Conservation (phyloP, 2,113 vertebrate species). For the Stigmatopora argus region DNA sequence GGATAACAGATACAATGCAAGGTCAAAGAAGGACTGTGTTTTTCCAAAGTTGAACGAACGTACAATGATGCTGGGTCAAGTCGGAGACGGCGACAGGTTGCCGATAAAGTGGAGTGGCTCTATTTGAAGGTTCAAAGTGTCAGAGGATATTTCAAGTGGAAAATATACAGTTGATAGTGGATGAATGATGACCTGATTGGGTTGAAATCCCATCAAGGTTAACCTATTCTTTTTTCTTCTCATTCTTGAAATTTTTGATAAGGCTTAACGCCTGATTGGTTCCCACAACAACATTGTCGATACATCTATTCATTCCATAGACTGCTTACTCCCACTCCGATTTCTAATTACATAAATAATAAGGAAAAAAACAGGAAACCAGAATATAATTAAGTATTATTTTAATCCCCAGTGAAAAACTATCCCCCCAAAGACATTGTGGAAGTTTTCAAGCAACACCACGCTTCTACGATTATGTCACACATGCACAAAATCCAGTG, state of each 20-base stretch:
- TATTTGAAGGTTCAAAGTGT: conserved; percentile 53
- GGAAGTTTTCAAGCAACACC: background rate
- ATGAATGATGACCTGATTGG: conserved; percentile 36
- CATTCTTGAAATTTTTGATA: background rate
- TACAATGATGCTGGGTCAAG: conserved; percentile 5
- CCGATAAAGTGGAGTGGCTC: conserved; percentile 58
- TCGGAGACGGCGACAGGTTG: conserved; percentile 50
- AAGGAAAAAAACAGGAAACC: background rate
- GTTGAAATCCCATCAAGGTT: conserved; percentile 11
- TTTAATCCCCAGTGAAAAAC: background rate
- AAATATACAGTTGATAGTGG: conserved; percentile 37
- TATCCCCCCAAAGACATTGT: background rate
- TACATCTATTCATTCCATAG: too few relatives aligned
- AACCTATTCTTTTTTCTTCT: background rate
- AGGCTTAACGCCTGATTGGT: too few relatives aligned
- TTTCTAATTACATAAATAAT: background rate
- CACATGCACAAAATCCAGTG: conserved; percentile 25
- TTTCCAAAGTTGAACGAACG: background rate
- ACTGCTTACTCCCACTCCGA: too few relatives aligned
- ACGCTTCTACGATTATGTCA: conserved; percentile 28
- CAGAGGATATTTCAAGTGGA: conserved; percentile 48
- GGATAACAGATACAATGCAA: background rate
- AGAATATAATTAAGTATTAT: background rate
- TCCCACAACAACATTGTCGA: too few relatives aligned
- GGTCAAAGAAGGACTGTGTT: background rate